Evolutionary conservation across 2,113 vertebrate species (phyloP).

Genomic region (Pantherophis guttatus): DNA sequence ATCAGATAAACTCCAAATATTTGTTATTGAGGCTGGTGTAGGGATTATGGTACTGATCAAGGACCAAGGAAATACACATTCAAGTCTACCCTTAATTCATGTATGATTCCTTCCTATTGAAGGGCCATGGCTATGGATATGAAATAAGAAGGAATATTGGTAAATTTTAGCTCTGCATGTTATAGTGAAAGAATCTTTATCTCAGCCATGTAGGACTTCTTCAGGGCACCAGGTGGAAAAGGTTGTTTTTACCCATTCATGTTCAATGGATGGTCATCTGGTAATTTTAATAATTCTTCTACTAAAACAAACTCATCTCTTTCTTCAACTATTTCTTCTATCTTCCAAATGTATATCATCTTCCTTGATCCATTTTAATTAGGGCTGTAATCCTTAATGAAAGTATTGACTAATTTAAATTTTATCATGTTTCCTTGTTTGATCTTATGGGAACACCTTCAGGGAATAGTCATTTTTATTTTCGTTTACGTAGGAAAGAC

Average conservation of each 20-base stretch:
- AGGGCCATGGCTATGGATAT: not conserved
- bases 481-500: not conserved
- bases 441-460: not conserved
- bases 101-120: not conserved
- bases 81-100: not conserved
- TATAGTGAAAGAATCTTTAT: not conserved
- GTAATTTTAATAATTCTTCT: not conserved
- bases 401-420: not conserved
- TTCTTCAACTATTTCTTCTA: not conserved
- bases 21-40: not conserved
- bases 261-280: not conserved
- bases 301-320: not conserved
- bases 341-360: not conserved
- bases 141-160: not conserved
- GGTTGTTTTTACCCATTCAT: not conserved
- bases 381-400: not conserved
- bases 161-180: not conserved
- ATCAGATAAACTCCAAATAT: not conserved
- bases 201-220: not conserved
- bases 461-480: not conserved
- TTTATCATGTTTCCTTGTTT: not conserved
- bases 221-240: not conserved
- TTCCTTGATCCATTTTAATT: slow-evolving; percentile 11
- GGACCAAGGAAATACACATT: not conserved
- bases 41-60: not conserved